Percentiles rank a stretch among this genome's conserved stretches.
Conservation (phyloP, 2,888 invertebrate genomes). For the Calliscelio sp. region DNA sequence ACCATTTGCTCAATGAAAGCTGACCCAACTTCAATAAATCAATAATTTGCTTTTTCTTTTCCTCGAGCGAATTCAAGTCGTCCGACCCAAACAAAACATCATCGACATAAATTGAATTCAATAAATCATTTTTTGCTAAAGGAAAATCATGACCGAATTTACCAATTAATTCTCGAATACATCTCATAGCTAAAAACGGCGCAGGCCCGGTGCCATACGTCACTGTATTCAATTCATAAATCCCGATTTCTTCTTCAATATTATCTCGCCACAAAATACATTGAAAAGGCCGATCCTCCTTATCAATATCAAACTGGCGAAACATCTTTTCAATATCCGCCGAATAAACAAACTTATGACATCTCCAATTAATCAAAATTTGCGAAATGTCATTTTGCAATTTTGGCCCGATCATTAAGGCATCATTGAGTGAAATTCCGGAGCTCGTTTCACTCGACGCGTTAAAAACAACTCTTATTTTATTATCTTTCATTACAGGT, state of each 20-base stretch:
- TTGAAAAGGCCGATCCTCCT: not conserved
- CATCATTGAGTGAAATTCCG: slow-evolving; percentile 21
- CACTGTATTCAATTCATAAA: slow-evolving; percentile 23
- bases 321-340: slow-evolving; percentile 47
- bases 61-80: not conserved
- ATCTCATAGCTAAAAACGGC: slow-evolving; percentile 14
- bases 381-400: slow-evolving; percentile 29
- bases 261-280: slow-evolving; percentile 13
- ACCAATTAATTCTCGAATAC: not conserved
- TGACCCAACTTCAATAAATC: not conserved
- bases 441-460: slow-evolving; percentile 7
- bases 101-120: slow-evolving; percentile 2
- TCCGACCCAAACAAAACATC: slow-evolving; percentile 27
- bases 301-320: slow-evolving; percentile 14
- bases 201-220: slow-evolving; percentile 7
- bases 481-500: not conserved
- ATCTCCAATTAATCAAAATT: slow-evolving; percentile 6
- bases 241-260: not conserved
- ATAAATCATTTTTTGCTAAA: not conserved
- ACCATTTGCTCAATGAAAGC: not conserved
- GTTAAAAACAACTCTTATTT: slow-evolving; percentile 39
- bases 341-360: not conserved
- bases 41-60: not conserved
- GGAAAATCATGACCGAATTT: not conserved
- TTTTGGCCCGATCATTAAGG: slow-evolving; percentile 5